Evolutionary conservation across 2,888 invertebrate genomes (phyloP).

Genomic region (Steromphala cineraria): DNA sequence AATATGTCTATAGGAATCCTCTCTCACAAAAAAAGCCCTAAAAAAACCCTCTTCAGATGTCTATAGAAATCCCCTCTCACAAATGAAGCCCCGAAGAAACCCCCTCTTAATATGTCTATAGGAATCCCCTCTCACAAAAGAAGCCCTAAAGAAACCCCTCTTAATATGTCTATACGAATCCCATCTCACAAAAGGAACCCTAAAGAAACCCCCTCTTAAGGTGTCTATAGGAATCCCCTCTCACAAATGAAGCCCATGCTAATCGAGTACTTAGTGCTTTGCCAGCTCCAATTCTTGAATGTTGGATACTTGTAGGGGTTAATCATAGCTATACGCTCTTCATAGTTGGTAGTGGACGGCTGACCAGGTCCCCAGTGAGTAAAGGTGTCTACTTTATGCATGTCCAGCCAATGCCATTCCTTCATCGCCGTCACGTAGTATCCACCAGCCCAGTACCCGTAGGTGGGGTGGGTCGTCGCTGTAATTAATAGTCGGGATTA

Average conservation of each 20-base stretch:
- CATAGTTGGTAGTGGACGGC: neutral
- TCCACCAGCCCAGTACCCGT: neutral
- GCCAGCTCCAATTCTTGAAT: neutral
- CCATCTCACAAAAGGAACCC: too few species aligned
- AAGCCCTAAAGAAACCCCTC: too few species aligned
- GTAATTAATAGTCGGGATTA: neutral
- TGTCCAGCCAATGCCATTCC: constrained; percentile 3
- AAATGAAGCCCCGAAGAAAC: too few species aligned
- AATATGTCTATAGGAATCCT: too few species aligned
- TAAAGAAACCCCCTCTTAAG: neutral
- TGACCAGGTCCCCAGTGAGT: neutral
- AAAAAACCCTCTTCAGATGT: too few species aligned
- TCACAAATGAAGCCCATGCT: neutral
- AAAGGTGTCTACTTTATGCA: neutral
- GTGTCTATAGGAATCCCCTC: neutral
- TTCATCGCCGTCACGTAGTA: neutral
- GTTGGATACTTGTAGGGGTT: neutral
- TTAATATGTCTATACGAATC: too few species aligned
- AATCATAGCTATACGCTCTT: neutral
- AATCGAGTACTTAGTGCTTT: neutral
- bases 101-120: too few species aligned
- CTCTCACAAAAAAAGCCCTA: too few species aligned
- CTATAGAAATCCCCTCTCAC: too few species aligned
- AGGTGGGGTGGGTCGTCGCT: neutral
- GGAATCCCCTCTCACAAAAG: too few species aligned